Evolutionary conservation across 1,140 invertebrate genomes (phyloP), one percentile per base, ranked within the genome.

Genomic region (Aleiodes sp.): DNA sequence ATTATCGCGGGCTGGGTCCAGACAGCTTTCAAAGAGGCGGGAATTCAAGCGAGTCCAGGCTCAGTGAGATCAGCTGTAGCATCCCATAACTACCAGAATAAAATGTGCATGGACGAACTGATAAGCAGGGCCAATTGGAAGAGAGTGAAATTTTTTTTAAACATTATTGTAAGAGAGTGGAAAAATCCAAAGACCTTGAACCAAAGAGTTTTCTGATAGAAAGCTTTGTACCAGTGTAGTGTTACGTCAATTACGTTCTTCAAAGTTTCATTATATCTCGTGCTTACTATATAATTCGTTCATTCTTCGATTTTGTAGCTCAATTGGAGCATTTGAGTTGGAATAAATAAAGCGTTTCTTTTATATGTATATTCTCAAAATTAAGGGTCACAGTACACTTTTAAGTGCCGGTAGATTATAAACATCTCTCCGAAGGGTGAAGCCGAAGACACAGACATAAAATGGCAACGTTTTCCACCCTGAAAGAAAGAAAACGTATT

Each of bases 1-100:
- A 73, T 81, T 4, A 82, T 84, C 8, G 76, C 76, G 7, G 76
- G 77, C 12, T 82, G 80, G 81, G 24, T 83, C 7, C 73, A 71
- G 39, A 71, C 68, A 6, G 57, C 69, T 19, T 68, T 81, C 29
- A 31, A 24, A 21, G 74, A 72, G 2, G 73, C 76, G 16, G 73
- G 71, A 24, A 79, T 82, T n/a, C 24, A 79, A 2, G 74, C 72
- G 2, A 64, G 75, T 10, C 68, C 80, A 29, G 79, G 80, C 3
- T 63, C 46, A 21, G n/a, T 57, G 2, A 14, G 72, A 8, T 74
- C 76, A 1, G 75, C 76, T 19, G 75, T 78, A 21, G 74, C 75
- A 2, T 78, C 76, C 8, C 62, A 69, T 8, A 62, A 66, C 10
- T 71, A 37, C 60, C 28, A 73, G 8, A 60, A 73, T 14, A 57